Percentiles rank a stretch among this genome's conserved stretches.
Conservation (phyloP, 2,888 invertebrate genomes). For the Pterostichus madidus region DNA sequence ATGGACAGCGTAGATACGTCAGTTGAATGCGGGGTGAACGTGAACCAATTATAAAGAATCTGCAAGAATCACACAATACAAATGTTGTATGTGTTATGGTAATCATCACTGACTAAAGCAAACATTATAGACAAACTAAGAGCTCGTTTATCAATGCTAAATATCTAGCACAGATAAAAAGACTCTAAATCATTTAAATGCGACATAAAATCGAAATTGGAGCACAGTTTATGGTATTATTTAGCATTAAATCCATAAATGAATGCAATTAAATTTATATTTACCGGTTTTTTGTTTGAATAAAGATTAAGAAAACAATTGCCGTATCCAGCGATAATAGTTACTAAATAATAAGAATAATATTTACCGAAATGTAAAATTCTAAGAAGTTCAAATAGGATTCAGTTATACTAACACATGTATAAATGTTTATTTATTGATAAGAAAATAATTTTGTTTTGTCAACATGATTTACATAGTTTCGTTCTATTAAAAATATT, state of each 20-base stretch:
- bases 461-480: constrained; percentile 27
- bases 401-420: constrained; percentile 23
- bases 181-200: too few species aligned
- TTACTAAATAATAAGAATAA: constrained; percentile 23
- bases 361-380: not conserved
- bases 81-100: constrained; percentile 5
- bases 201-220: too few species aligned
- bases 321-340: too few species aligned
- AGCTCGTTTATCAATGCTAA: too few species aligned
- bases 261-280: too few species aligned
- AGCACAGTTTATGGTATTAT: too few species aligned
- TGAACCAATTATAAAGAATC: constrained; percentile 61
- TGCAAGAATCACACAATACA: constrained; percentile 55
- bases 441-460: constrained; percentile 42
- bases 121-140: not conserved
- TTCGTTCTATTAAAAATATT: constrained; percentile 18
- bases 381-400: constrained; percentile 27
- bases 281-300: constrained; percentile 20
- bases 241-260: too few species aligned
- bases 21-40: constrained; percentile 10
- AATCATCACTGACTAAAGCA: not conserved
- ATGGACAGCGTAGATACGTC: constrained; percentile 35
- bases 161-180: too few species aligned
- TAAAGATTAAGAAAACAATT: constrained; percentile 47
- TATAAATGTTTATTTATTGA: constrained; percentile 48